Conservation (phyloP, 2,888 invertebrate genomes). For the Lasioglossum lativentre region DNA sequence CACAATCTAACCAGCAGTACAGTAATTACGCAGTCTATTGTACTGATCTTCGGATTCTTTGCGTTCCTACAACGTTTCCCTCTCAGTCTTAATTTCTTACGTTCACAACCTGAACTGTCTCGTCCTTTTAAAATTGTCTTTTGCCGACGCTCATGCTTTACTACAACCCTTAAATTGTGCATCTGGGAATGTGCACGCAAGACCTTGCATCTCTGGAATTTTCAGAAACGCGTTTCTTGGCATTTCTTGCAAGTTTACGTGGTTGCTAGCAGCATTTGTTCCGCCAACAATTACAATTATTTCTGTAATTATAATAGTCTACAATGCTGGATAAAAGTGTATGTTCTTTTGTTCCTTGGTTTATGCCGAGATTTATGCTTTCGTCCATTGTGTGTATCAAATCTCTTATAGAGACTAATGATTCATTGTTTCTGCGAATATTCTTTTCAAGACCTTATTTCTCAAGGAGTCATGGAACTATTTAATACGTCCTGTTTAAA, state of each 20-base stretch:
- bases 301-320: not conserved
- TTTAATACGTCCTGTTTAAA: not conserved
- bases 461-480: not conserved
- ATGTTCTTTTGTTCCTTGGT: not conserved
- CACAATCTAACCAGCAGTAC: not conserved
- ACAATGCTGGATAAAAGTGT: not conserved
- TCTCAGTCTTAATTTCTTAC: not conserved
- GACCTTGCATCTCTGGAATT: not conserved
- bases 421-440: not conserved
- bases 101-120: not conserved
- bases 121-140: not conserved
- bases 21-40: not conserved
- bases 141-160: not conserved
- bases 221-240: not conserved
- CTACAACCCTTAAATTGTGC: not conserved
- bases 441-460: not conserved
- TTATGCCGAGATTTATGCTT: not conserved
- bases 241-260: not conserved
- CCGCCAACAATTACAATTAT: not conserved
- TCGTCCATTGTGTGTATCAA: not conserved
- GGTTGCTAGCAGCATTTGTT: not conserved
- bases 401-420: not conserved
- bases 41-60: not conserved
- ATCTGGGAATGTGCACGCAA: not conserved
- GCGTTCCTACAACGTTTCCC: not conserved